Conservation (phyloP, 2,797 vertebrate species). For the Leptatherina wallacei region DNA sequence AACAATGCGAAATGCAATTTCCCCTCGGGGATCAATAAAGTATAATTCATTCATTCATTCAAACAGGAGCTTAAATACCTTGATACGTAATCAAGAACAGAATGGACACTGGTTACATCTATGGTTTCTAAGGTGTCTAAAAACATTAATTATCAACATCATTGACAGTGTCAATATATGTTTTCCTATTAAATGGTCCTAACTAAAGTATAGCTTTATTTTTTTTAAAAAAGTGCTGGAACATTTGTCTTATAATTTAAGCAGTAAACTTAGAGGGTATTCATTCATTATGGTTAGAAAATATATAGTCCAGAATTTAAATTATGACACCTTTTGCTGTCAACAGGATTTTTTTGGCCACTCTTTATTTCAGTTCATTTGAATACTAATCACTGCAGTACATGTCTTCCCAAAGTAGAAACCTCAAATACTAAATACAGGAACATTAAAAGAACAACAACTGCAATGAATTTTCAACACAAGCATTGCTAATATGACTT, state of each 20-base stretch:
- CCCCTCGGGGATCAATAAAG: no score
- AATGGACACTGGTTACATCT: constrained; percentile 24
- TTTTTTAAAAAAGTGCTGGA: constrained; percentile 38
- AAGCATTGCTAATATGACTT: constrained; percentile 50
- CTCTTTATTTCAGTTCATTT: background rate
- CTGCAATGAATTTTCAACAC: constrained; percentile 36
- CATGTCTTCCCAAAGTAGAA: constrained; percentile 11
- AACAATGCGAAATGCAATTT: no score
- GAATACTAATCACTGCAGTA: constrained; percentile 1
- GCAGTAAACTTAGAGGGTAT: constrained; percentile 29
- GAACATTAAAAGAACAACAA: constrained; percentile 3
- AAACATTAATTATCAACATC: constrained; percentile 7
- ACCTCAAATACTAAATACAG: constrained; percentile 13
- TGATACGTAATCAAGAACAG: constrained; percentile 27
- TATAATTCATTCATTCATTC: no score
- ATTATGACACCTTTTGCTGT: background rate
- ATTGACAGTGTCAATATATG: constrained; percentile 6
- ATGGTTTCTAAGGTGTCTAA: background rate
- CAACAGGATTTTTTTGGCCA: constrained; percentile 2
- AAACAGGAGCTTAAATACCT: constrained; percentile 16
- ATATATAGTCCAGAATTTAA: constrained; percentile 20
- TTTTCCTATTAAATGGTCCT: constrained; percentile 31
- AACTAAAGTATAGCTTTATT: constrained; percentile 21
- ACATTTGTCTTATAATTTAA: constrained; percentile 34
- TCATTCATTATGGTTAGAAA: constrained; percentile 35